Percentiles rank a stretch among this genome's conserved stretches.
phyloP scores from a whole-genome alignment of 2,113 vertebrate genomes.

The Polyodon spathula region DNA sequence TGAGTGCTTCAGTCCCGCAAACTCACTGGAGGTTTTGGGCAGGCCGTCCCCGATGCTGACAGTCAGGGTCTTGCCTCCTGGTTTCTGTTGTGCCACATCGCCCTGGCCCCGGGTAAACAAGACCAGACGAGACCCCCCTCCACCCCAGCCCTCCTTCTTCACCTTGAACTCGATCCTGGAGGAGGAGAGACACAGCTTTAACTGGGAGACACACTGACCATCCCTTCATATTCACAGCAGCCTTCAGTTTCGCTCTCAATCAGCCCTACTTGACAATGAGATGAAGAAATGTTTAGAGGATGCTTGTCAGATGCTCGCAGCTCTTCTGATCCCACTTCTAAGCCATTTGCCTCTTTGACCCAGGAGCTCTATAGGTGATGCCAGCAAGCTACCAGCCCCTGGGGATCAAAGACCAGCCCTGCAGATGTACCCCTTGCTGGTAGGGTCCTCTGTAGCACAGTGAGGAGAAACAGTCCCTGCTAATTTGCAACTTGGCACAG shows the following conservation, averaged over 20 bases:
- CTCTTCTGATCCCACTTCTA: too few relatives aligned
- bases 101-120: conserved; percentile 67
- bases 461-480: background rate
- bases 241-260: too few relatives aligned
- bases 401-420: too few relatives aligned
- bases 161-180: conserved; percentile 84
- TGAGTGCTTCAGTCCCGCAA: background rate
- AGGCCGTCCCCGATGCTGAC: conserved; percentile 78
- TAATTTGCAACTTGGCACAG: background rate
- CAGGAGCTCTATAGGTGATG: too few relatives aligned
- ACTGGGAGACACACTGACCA: background rate
- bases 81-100: conserved; percentile 63
- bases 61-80: conserved; percentile 64
- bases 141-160: conserved; percentile 96
- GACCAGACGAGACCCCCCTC: conserved; percentile 70
- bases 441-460: too few relatives aligned
- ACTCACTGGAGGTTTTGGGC: conserved; percentile 86
- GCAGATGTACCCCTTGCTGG: too few relatives aligned
- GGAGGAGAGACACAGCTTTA: background rate
- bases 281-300: too few relatives aligned
- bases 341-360: too few relatives aligned
- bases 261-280: too few relatives aligned
- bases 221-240: background rate
- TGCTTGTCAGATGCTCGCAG: too few relatives aligned
- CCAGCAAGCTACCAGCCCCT: conserved; percentile 57